Evolutionary conservation across 1,140 invertebrate genomes (phyloP), one percentile per base, ranked within the genome.

Genomic region (Zaprionus africanus): DNA sequence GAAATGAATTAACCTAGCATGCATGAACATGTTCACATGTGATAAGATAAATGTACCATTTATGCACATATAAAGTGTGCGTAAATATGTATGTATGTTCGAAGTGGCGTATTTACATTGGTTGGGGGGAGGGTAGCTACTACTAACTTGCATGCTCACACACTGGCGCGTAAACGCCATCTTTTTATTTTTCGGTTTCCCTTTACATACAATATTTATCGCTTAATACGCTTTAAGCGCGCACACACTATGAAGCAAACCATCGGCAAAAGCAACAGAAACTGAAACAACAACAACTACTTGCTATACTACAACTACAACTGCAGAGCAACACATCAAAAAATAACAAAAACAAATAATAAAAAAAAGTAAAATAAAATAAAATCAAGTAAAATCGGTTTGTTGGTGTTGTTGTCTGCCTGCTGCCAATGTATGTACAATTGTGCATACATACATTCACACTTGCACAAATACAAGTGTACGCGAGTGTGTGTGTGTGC

Each of bases 141-240:
- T 71, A 87, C 83, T 79, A 77, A 83, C 79, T 86, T 86, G 79
- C 83, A 86, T 86, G 79, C 72, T 75, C 72, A 41, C 60, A 76
- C 71, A 74, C 71, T 78, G 76, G 80, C 77, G 82, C 82, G 83
- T 86, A 79, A 88, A 81, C 85, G 78, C 81, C 86, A 90, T 88
- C 86, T 88, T 85, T 84, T 88, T 46, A 66, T 82, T 88, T 88
- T 85, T 81, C 81, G 78, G 75, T 82, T 88, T 81, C 75, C 82
- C 85, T 85, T 82, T 88, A 81, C 79, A 78, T 79, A 82, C 82
- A 76, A 77, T 81, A 90, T 90, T 88, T 79, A 90, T 88, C 86
- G 79, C 78, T 82, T 90, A 71, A 82, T 79, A 76, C 76, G 69
- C 76, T 85, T 85, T 81, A 70, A 49, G 68, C 71, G 70, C 62